Evolutionary conservation across 2,797 vertebrate genomes (phyloP).

Genomic region (Picus viridis): DNA sequence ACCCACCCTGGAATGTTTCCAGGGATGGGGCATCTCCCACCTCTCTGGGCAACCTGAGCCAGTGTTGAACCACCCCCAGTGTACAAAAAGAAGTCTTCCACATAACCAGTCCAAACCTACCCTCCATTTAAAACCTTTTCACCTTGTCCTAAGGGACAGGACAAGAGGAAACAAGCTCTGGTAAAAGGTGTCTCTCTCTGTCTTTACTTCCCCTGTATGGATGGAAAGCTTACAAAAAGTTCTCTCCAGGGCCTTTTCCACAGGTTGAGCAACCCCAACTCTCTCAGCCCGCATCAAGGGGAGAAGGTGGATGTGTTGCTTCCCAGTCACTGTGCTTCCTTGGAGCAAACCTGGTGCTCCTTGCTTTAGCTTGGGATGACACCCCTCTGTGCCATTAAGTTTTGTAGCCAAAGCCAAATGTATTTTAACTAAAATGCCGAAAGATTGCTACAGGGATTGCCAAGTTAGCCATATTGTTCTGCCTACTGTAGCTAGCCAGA

Average conservation of each 20-base stretch:
- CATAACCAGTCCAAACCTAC: neutral
- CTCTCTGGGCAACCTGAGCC: neutral
- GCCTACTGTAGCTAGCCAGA: neutral
- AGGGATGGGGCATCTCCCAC: neutral
- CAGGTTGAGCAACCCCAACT: neutral
- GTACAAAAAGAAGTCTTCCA: neutral
- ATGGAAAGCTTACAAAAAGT: neutral
- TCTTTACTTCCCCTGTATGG: neutral
- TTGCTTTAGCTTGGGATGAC: neutral
- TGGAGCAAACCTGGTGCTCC: neutral
- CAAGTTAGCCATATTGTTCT: neutral
- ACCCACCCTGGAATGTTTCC: neutral
- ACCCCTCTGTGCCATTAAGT: neutral
- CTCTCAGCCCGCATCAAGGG: neutral
- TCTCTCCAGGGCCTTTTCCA: neutral
- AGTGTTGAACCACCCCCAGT: neutral
- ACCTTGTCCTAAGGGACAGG: neutral
- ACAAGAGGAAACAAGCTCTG: neutral
- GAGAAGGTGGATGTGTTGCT: neutral
- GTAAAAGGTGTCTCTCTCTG: neutral
- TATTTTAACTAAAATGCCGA: neutral
- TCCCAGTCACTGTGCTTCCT: neutral
- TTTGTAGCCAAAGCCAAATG: neutral
- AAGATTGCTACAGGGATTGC: neutral
- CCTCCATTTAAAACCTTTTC: neutral